Percentiles rank a stretch among this genome's conserved stretches.
Evolutionary conservation across 2,888 invertebrate species (phyloP).

Genomic region (Macrosoma leucophasiata): DNA sequence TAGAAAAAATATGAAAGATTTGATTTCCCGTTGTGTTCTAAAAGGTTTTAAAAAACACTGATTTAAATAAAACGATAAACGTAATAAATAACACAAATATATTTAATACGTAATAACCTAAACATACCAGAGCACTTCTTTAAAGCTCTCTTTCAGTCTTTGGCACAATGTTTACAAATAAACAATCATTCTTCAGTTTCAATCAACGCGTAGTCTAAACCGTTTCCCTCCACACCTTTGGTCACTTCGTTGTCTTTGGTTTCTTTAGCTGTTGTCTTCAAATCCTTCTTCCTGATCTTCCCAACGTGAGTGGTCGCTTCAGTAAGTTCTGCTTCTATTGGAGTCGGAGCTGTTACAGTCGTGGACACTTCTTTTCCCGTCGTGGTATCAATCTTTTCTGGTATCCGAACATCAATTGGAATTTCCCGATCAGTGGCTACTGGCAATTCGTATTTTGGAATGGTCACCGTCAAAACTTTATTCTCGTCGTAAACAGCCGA

Average conservation of each 20-base stretch:
- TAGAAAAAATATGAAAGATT: no score
- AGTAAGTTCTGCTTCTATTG: constrained; percentile 45
- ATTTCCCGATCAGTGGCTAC: constrained; percentile 58
- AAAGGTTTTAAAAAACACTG: no score
- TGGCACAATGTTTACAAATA: constrained; percentile 27
- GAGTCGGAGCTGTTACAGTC: constrained; percentile 30
- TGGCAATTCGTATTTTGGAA: constrained; percentile 59
- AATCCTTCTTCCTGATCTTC: constrained; percentile 66
- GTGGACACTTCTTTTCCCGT: constrained; percentile 28
- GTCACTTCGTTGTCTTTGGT: constrained; percentile 62
- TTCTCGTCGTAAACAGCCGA: constrained; percentile 53
- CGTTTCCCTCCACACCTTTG: constrained; percentile 52
- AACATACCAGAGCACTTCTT: constrained; percentile 22
- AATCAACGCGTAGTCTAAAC: constrained; percentile 48
- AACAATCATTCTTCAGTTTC: constrained; percentile 45
- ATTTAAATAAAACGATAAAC: no score
- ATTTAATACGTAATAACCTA: constrained; percentile 28
- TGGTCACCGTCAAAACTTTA: constrained; percentile 48
- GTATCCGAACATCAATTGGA: constrained; percentile 49
- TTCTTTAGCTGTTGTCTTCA: constrained; percentile 52
- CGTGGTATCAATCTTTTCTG: constrained; percentile 28
- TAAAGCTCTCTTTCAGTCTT: constrained; percentile 59
- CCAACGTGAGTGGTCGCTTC: constrained; percentile 61
- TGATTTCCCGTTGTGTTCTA: no score
- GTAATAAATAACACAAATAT: constrained; percentile 44